Evolutionary conservation across 2,113 vertebrate species (phyloP).

Genomic region (Oreocharis arfaki): DNA sequence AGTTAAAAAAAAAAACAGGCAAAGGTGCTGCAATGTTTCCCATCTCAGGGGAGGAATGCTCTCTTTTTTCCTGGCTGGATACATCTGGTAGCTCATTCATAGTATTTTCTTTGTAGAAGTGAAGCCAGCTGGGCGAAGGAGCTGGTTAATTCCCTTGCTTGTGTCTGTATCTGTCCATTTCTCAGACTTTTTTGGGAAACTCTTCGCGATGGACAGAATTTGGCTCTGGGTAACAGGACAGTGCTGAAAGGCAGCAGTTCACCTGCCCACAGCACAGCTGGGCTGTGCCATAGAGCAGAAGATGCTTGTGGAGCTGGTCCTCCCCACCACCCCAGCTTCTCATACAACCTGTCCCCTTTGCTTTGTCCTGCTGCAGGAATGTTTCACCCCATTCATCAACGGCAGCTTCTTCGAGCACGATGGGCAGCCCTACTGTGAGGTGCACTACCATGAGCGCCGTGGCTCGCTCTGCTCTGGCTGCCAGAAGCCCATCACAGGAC

Average conservation of each 20-base stretch:
- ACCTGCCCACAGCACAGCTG: not conserved
- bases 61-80: not conserved
- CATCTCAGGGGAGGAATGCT: not conserved
- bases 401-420: slow-evolving; percentile 99
- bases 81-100: not conserved
- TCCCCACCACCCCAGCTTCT: not conserved
- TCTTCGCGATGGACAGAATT: not conserved
- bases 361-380: slow-evolving; percentile 77
- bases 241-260: not conserved
- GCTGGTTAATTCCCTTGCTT: not conserved
- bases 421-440: slow-evolving; percentile 97
- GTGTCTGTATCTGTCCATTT: not conserved
- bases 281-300: not conserved
- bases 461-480: slow-evolving; percentile 96
- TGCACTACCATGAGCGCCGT: slow-evolving; percentile 93
- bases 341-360: not conserved
- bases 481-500: slow-evolving; percentile 98
- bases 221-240: not conserved
- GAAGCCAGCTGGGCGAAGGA: not conserved
- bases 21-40: not conserved
- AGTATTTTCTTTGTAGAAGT: not conserved
- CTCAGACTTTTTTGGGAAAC: not conserved
- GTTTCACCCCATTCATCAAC: slow-evolving; percentile 94
- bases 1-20: not conserved
- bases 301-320: not conserved